A percentile compares a stretch with the other conserved stretches of the same genome.
These are phyloP conservation scores for Scaptomyza flava DNA, from an alignment of 2,888 invertebrate species.

Conservation along the genomic window DNA sequence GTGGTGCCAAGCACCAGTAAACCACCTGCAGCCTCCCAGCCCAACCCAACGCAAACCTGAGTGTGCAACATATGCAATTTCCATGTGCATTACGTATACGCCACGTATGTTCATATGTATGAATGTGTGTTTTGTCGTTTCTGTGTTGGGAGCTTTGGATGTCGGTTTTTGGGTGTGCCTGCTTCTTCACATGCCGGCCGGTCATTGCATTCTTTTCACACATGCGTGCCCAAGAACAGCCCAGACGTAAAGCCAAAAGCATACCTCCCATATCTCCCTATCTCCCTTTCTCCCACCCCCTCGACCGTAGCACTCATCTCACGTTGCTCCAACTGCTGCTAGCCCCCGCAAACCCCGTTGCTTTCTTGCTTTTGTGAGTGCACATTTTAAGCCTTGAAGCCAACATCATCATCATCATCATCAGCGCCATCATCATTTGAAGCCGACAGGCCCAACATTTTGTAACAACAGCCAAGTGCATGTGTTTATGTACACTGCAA, in stretches of 20 bases:
- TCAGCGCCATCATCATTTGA: slow-evolving; percentile 5
- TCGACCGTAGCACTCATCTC: slow-evolving; percentile 16
- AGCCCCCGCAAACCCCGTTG: neutral
- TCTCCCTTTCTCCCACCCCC: too few relatives aligned
- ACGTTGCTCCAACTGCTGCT: slow-evolving; percentile 11
- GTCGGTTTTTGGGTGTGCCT: slow-evolving; percentile 9
- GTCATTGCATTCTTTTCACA: slow-evolving; percentile 69
- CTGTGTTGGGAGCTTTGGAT: neutral
- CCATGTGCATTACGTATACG: slow-evolving; percentile 73
- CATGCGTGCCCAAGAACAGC: slow-evolving; percentile 70
- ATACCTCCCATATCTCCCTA: neutral
- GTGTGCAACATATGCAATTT: slow-evolving; percentile 62
- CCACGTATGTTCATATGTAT: slow-evolving; percentile 25
- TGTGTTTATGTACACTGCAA: slow-evolving; percentile 10
- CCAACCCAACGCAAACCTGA: slow-evolving; percentile 8
- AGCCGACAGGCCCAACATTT: slow-evolving; percentile 47
- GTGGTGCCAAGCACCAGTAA: slow-evolving; percentile 40
- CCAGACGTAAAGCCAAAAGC: slow-evolving; percentile 27
- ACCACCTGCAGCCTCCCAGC: slow-evolving; percentile 2
- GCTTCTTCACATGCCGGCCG: slow-evolving; percentile 31
- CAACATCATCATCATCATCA: slow-evolving; percentile 48
- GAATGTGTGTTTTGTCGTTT: neutral
- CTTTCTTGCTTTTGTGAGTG: slow-evolving; percentile 44
- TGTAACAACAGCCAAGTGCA: slow-evolving; percentile 64
- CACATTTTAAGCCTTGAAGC: slow-evolving; percentile 74